These are phyloP conservation scores for Drosophila triauraria DNA, from an alignment of 1,140 invertebrate genomes.

Conservation along the genomic window DNA sequence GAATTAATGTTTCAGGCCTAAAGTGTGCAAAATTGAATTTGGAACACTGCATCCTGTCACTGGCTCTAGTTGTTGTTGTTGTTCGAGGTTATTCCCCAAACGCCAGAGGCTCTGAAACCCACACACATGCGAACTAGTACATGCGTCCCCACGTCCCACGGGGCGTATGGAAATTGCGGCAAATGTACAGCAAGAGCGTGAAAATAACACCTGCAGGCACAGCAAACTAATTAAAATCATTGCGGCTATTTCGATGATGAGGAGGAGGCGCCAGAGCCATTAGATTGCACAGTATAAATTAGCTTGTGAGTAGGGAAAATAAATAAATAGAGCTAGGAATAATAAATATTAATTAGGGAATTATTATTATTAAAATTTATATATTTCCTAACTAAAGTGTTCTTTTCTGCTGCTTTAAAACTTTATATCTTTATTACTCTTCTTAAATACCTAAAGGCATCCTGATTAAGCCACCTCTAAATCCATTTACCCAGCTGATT, in stretches of 20 bases:
- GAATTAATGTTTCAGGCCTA: slow-evolving; percentile 60
- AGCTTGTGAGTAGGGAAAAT: neutral
- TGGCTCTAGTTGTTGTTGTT: neutral
- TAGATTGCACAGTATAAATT: slow-evolving; percentile 9
- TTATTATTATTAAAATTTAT: neutral
- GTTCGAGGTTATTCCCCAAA: slow-evolving; percentile 10
- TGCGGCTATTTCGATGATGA: slow-evolving; percentile 18
- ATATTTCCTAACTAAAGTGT: too few species aligned
- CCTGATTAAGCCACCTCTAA: neutral
- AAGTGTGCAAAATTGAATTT: slow-evolving; percentile 65
- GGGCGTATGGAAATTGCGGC: slow-evolving; percentile 32
- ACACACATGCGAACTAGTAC: neutral
- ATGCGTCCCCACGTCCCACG: neutral
- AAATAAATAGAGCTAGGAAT: neutral
- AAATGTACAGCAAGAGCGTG: slow-evolving; percentile 36
- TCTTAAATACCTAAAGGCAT: neutral
- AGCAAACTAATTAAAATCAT: slow-evolving; percentile 72
- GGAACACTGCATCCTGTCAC: slow-evolving; percentile 10
- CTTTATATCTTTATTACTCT: neutral
- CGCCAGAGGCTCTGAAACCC: slow-evolving; percentile 8
- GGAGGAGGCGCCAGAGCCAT: neutral
- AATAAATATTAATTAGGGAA: slow-evolving; percentile 1
- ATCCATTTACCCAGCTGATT: neutral
- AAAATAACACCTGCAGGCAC: slow-evolving; percentile 68
- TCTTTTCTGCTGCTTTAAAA: too few species aligned